Evolutionary conservation across 2,888 invertebrate species (phyloP), one percentile per base, ranked within the genome.

Genomic region (Philopedon plagiatum): DNA sequence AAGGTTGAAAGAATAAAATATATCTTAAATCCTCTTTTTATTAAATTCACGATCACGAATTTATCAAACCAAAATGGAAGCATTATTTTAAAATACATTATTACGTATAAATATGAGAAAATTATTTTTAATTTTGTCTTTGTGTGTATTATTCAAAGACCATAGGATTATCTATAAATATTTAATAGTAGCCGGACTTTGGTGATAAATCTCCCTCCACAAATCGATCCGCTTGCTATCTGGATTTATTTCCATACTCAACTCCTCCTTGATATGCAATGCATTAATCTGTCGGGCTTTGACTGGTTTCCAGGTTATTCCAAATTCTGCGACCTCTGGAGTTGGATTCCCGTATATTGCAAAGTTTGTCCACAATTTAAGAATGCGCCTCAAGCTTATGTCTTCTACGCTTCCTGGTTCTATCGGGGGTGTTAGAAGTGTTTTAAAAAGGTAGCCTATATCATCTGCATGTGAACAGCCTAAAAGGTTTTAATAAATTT

Each of bases 331-430:
- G 15, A 49, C 57, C 8, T 74, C 54, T 8, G 78, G 77, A 15
- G 76, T 78, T 9, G 80, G 80, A 65, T 80, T 75, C 5, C 78
- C 78, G 61, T 51, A 76, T 65, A 71, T 78, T 4, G 83, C 82
- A 68, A 83, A 83, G 73, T 81, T 81, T 0, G 80, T 78, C 83
- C 83, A 83, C 9, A 82, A 46, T 56, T 75, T 79, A 7, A 79
- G 71, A 62, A 82, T 76, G 23, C 78, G 73, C 56, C 76, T 74
- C 23, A 81, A 66, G 5, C 76, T 66, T 15, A 74, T 56, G 23
- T 81, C 80, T 76, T 83, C 82, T n/a, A 73, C 13, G 39, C 80
- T 80, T 5, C 75, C 77, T 4, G 75, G 64, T 13, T 72, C 61
- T 8, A 82, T 70, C 18, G 32, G 32, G 3, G 76, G 76, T 0